Evolutionary conservation across 37 sponge, comb jelly and placozoan species (phyloP).

Genomic region (Bolinopsis microptera): DNA sequence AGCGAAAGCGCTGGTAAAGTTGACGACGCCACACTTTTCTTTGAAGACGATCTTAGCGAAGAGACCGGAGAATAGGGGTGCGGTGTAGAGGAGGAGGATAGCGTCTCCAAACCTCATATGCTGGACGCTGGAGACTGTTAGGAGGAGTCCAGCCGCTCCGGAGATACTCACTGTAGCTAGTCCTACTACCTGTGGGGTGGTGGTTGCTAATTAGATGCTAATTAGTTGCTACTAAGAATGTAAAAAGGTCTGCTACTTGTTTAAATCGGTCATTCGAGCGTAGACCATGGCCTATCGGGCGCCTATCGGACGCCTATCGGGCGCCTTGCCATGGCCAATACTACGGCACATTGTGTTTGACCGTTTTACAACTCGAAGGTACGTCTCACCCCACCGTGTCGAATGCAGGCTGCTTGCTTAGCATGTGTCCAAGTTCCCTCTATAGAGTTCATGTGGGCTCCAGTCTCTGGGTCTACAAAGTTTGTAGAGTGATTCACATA

Average conservation of each 20-base stretch:
- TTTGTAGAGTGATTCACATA: no score
- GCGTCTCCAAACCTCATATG: not conserved
- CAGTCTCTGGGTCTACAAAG: not conserved
- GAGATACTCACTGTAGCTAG: not conserved
- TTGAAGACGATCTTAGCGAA: not conserved
- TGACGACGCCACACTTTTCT: not conserved
- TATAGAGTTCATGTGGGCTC: not conserved
- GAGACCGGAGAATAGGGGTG: not conserved
- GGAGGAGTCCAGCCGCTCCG: not conserved
- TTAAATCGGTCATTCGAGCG: no score
- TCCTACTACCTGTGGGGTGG: not conserved
- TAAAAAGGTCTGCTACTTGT: no score
- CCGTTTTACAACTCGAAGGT: no score
- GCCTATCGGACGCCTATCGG: no score
- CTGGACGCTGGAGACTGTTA: not conserved
- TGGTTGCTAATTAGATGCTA: no score
- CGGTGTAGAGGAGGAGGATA: not conserved
- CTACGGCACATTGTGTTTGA: no score
- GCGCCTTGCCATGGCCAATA: no score
- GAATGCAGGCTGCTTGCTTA: no score
- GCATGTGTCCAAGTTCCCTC: not conserved
- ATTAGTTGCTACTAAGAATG: no score
- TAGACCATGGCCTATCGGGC: no score
- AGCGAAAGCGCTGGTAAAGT: not conserved
- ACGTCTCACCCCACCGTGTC: no score